These are phyloP conservation scores for Zenarchopterus dispar DNA, from an alignment of 2,797 vertebrate species.

Conservation along the genomic window DNA sequence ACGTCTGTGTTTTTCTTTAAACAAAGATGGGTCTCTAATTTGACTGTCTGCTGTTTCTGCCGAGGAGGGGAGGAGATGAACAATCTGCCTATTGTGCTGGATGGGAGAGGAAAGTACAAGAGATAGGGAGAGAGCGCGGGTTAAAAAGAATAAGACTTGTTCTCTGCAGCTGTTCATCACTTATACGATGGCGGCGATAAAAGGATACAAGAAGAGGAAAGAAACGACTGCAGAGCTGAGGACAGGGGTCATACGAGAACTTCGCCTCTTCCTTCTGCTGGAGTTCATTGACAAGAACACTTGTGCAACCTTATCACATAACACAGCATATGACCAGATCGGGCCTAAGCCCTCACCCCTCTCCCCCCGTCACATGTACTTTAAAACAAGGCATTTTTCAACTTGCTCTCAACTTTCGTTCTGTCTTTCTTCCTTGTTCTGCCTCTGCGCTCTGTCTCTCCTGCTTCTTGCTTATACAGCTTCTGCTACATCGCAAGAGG, in stretches of 20 bases:
- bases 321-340: conserved; percentile 62
- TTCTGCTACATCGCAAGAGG: conserved; percentile 12
- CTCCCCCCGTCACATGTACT: conserved; percentile 47
- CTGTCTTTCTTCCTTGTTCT: neutral
- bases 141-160: conserved; percentile 24
- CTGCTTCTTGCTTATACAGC: conserved; percentile 3
- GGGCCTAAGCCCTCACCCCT: conserved; percentile 30
- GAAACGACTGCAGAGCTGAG: conserved; percentile 6
- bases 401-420: conserved; percentile 12
- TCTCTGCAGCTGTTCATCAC: conserved; percentile 65
- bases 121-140: conserved; percentile 1
- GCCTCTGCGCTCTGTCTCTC: conserved; percentile 1
- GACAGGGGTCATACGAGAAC: conserved; percentile 10
- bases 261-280: conserved; percentile 34
- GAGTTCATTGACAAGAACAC: conserved; percentile 64
- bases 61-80: conserved; percentile 32
- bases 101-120: conserved; percentile 5
- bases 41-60: conserved; percentile 41
- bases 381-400: conserved; percentile 43
- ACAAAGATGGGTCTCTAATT: conserved; percentile 49
- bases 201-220: conserved; percentile 22
- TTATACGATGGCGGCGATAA: conserved; percentile 13
- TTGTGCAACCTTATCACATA: conserved; percentile 68
- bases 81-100: conserved; percentile 56
- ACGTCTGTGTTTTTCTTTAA: conserved; percentile 14